Percentiles rank a stretch among this genome's conserved stretches.
phyloP scores from a whole-genome alignment of 2,797 vertebrate species.

The Anguilla marmorata region DNA sequence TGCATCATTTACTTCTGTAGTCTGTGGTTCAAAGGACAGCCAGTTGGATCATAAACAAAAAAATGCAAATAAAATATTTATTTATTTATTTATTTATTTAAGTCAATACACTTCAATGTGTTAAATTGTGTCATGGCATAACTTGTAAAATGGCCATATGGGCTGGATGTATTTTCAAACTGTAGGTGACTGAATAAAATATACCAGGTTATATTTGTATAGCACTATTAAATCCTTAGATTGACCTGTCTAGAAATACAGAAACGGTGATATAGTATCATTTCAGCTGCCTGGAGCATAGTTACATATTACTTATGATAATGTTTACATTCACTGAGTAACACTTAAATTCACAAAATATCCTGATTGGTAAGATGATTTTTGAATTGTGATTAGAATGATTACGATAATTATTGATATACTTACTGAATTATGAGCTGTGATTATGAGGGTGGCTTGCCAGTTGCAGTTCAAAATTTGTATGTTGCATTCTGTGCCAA shows the following conservation, averaged over 20 bases:
- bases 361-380: background rate
- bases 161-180: background rate
- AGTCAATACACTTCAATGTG: background rate
- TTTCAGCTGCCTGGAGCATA: background rate
- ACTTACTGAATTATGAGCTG: background rate
- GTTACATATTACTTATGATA: background rate
- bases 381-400: background rate
- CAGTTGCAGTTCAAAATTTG: background rate
- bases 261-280: background rate
- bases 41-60: background rate
- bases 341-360: conserved; percentile 30
- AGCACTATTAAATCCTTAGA: conserved; percentile 1
- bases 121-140: background rate
- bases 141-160: conserved; percentile 11
- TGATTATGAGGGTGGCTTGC: background rate
- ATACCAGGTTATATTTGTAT: background rate
- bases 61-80: background rate
- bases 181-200: background rate
- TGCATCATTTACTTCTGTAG: background rate
- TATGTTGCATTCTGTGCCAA: conserved; percentile 41
- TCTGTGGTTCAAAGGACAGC: background rate
- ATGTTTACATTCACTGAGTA: background rate
- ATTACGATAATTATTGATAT: background rate
- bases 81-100: background rate
- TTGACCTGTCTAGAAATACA: background rate